phyloP scores from a whole-genome alignment of 2,113 vertebrate genomes.

The Cololabis saira region DNA sequence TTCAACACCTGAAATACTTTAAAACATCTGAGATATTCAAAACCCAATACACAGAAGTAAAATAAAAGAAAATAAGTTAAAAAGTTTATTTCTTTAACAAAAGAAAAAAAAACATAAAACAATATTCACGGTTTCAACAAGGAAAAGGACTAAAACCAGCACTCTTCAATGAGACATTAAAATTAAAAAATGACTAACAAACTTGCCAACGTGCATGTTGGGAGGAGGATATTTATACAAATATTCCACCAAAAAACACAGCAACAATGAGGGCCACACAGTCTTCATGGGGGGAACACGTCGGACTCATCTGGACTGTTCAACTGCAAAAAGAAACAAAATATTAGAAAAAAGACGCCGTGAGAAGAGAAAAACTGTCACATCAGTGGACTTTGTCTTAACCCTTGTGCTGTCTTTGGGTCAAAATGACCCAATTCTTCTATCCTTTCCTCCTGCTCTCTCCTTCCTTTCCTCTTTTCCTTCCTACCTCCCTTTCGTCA shows the following conservation, averaged over 20 bases:
- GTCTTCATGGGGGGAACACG: conserved; percentile 38
- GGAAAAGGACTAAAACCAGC: conserved; percentile 68
- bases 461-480: no score
- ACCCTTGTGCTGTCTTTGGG: no score
- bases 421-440: no score
- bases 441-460: no score
- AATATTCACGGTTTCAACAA: conserved; percentile 63
- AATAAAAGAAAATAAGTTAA: conserved; percentile 59
- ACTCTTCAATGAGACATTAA: conserved; percentile 34
- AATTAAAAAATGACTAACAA: conserved; percentile 47
- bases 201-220: conserved; percentile 48
- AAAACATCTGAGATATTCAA: background rate
- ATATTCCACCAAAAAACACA: conserved; percentile 51
- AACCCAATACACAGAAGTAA: conserved; percentile 1
- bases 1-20: background rate
- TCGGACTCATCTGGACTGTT: conserved; percentile 83
- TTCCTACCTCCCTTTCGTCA: no score
- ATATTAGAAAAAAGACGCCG: background rate
- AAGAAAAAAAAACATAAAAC: conserved; percentile 61
- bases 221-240: conserved; percentile 52
- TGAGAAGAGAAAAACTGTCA: background rate
- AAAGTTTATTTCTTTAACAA: conserved; percentile 80
- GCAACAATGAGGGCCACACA: conserved; percentile 37
- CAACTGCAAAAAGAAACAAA: conserved; percentile 69
- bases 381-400: background rate